These are phyloP conservation scores for Parasteatoda tepidariorum DNA, from an alignment of 1,140 invertebrate genomes.

Conservation along the genomic window DNA sequence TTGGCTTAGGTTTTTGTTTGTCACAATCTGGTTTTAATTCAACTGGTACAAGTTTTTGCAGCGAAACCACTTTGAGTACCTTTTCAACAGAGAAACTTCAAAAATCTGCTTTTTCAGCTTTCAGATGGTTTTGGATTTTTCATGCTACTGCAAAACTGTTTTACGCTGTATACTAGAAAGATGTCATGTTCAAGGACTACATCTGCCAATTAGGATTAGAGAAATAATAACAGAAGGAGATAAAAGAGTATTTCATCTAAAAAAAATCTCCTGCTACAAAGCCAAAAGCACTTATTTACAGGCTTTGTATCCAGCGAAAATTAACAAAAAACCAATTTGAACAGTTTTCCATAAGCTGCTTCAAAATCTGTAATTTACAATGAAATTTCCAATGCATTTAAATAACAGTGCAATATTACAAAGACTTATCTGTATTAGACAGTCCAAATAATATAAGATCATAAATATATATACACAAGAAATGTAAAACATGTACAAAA, in stretches of 20 bases:
- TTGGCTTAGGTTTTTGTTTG: slow-evolving; percentile 33
- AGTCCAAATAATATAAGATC: slow-evolving; percentile 40
- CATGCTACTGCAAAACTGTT: background rate
- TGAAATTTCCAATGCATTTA: slow-evolving; percentile 31
- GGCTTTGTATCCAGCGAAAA: slow-evolving; percentile 42
- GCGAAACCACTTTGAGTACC: slow-evolving; percentile 4
- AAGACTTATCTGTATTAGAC: slow-evolving; percentile 45
- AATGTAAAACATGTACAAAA: slow-evolving; percentile 17
- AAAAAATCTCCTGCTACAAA: slow-evolving; percentile 46
- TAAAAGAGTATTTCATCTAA: background rate
- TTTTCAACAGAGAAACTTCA: slow-evolving; percentile 12
- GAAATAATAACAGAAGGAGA: slow-evolving; percentile 32
- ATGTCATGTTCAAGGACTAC: slow-evolving; percentile 58
- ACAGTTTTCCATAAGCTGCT: slow-evolving; percentile 21
- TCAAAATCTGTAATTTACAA: slow-evolving; percentile 9
- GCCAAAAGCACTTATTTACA: slow-evolving; percentile 58
- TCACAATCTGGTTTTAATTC: slow-evolving; percentile 45
- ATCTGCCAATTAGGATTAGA: slow-evolving; percentile 47
- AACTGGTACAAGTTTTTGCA: background rate
- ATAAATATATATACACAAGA: slow-evolving; percentile 33
- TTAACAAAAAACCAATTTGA: slow-evolving; percentile 11
- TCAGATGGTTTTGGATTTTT: background rate
- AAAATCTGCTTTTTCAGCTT: background rate
- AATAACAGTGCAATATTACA: slow-evolving; percentile 45
- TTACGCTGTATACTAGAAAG: slow-evolving; percentile 52